A percentile compares a stretch with the other conserved stretches of the same genome.
Conservation (phyloP, 30 jellyfish, hydroid and myxozoan species). For the Nemopilema nomurai region DNA sequence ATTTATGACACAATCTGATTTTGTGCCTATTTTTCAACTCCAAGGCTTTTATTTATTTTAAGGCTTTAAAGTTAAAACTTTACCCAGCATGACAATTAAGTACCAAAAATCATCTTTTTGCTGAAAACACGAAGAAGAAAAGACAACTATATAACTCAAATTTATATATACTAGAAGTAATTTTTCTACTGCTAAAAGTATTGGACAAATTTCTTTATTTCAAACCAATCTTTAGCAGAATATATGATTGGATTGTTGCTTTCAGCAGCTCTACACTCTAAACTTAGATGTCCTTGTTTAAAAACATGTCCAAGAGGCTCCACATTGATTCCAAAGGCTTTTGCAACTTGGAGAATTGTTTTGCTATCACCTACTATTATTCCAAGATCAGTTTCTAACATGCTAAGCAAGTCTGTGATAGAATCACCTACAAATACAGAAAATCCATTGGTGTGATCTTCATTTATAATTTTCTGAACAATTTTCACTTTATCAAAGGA, state of each 20-base stretch:
- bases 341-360: slow-evolving; percentile 31
- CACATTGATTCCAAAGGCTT: slow-evolving; percentile 45
- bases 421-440: slow-evolving; percentile 72
- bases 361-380: slow-evolving; percentile 55
- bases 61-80: too few relatives aligned
- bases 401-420: slow-evolving; percentile 49
- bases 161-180: not conserved
- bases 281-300: not conserved
- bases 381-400: slow-evolving; percentile 57
- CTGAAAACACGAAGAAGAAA: too few relatives aligned
- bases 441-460: not conserved
- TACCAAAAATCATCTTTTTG: too few relatives aligned
- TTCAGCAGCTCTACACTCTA: not conserved
- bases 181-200: not conserved
- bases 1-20: too few relatives aligned
- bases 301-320: slow-evolving; percentile 12
- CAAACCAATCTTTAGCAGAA: slow-evolving; percentile 38
- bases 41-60: too few relatives aligned
- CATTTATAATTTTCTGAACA: slow-evolving; percentile 5
- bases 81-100: too few relatives aligned
- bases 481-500: slow-evolving; percentile 45
- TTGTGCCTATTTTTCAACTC: too few relatives aligned
- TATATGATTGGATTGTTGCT: slow-evolving; percentile 4
- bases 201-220: slow-evolving; percentile 27
- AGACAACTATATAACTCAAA: not conserved